A percentile compares a stretch with the other conserved stretches of the same genome.
Evolutionary conservation across 2,797 vertebrate species (phyloP).

Genomic region (Mus spretus): DNA sequence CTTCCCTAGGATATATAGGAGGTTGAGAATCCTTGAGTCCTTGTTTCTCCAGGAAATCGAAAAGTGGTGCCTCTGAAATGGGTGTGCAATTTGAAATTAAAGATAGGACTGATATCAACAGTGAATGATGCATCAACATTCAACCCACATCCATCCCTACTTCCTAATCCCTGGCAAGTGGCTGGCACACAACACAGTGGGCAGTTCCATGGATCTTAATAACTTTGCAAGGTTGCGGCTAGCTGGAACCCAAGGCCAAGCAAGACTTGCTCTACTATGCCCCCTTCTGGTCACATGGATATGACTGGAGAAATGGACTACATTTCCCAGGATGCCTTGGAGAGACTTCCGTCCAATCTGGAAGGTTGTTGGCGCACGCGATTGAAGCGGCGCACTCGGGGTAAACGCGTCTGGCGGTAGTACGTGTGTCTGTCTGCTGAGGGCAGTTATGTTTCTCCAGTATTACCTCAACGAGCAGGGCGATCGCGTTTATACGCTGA

Average conservation of each 20-base stretch:
- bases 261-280: slow-evolving; percentile 24
- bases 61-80: slow-evolving; percentile 1
- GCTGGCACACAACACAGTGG: slow-evolving; percentile 68
- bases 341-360: not conserved
- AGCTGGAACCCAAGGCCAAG: slow-evolving; percentile 18
- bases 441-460: slow-evolving; percentile 92
- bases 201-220: slow-evolving; percentile 6
- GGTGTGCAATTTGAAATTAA: not conserved
- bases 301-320: slow-evolving; percentile 59
- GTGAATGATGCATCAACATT: not conserved
- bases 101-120: not conserved
- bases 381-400: not conserved
- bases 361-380: slow-evolving; percentile 22
- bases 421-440: accelerated
- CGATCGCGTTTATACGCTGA: slow-evolving; percentile 94
- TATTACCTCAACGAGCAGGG: slow-evolving; percentile 92
- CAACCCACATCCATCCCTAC: not conserved
- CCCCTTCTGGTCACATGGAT: slow-evolving; percentile 30
- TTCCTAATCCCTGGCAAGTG: not conserved
- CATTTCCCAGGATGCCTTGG: slow-evolving; percentile 74
- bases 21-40: not conserved
- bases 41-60: not conserved
- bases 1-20: not conserved
- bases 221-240: slow-evolving; percentile 35
- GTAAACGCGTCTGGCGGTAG: accelerated